Base-by-base conservation (phyloP, 1,140 invertebrate species). In the Solenopsis invicta region DNA sequence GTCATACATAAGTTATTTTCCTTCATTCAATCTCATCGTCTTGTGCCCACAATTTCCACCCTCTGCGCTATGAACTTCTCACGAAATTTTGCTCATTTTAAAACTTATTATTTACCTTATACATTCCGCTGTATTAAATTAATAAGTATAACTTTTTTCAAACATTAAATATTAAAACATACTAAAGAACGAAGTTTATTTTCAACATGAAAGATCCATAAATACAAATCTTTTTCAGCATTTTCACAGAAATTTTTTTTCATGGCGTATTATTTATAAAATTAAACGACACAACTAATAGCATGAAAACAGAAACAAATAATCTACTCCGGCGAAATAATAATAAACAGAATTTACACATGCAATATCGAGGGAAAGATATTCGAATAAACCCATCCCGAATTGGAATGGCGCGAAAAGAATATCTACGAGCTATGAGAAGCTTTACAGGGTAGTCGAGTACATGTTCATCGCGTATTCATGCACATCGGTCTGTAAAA, bases 381-480 rank as follows among this genome's bases (percentile, higher is more conserved):
- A 54, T 67, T 2, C 6, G 5, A 6, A 52, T 67, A 50, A 67
- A 64, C 1, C 9, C 52, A 34, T 21, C 29, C 10, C 5, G 29
- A 80, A 80, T 67, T 54, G 24, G n/a, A 69, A 13, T 52, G 29
- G 8, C 6, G 8, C 8, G 8, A 13, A 54, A 34, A 71, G 13
- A 24, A 52, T 9, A 48, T 18, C 16, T n/a, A 62, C 21, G 6
- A 10, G 2, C 21, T 56, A 41, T 5, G 62, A 54, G 13, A 3
- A 29, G 13, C 50, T n/a, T 54, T 41, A 12, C 9, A 69, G 34
- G 41, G 18, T 13, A 52, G 8, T 54, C 16, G 62, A 24, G 48
- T 71, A 81, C 37, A 41, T 2, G 48, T 67, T 80, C 77, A 80
- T 80, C 62, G 34, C n/a, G 62, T 69, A 80, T 80, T 48, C 77